Conservation (phyloP, 2,888 invertebrate genomes). For the Alentia gelatinosa region DNA sequence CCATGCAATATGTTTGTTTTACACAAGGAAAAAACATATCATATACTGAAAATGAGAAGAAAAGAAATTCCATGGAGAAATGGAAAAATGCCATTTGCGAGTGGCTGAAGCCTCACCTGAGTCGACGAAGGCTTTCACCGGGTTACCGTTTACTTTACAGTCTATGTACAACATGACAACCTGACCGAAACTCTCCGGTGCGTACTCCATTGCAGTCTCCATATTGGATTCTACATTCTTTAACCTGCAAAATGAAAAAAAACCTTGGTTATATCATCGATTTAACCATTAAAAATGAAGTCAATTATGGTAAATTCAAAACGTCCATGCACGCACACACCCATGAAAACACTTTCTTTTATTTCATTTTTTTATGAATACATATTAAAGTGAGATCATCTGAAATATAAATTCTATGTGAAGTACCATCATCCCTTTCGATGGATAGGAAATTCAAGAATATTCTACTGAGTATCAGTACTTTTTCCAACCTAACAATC, state of each 20-base stretch:
- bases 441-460: background rate
- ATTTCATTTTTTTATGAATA: too few species aligned
- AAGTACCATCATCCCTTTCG: background rate
- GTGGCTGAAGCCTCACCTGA: too few species aligned
- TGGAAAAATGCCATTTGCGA: too few species aligned
- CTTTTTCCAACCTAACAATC: too few species aligned
- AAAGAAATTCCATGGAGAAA: too few species aligned
- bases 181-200: constrained; percentile 98
- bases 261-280: background rate
- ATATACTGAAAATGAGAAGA: too few species aligned
- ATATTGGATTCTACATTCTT: constrained; percentile 98
- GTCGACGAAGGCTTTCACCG: constrained; percentile 98
- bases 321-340: too few species aligned
- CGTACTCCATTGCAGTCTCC: constrained; percentile 99
- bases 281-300: background rate
- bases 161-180: constrained; percentile 99
- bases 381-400: too few species aligned
- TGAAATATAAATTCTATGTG: background rate
- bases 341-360: background rate
- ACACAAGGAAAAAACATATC: too few species aligned
- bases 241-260: constrained; percentile 72
- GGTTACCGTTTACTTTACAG: constrained; percentile 97
- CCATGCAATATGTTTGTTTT: too few species aligned
- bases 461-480: too few species aligned
- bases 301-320: background rate